phyloP scores from a whole-genome alignment of 1,140 invertebrate genomes.

The Pogonomyrmex barbatus region DNA sequence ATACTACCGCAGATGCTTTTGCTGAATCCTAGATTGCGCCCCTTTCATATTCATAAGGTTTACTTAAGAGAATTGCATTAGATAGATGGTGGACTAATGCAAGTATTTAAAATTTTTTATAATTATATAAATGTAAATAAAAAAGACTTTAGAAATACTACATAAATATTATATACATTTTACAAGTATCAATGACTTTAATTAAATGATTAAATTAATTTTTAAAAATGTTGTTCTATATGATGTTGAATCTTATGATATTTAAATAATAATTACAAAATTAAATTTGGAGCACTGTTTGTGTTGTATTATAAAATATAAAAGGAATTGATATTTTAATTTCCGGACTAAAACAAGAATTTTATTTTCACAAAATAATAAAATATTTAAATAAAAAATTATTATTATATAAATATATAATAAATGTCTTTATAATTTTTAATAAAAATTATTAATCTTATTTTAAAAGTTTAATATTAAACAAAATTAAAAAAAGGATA shows the following conservation, averaged over 20 bases:
- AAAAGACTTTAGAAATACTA: background rate
- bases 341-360: background rate
- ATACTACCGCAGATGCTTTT: background rate
- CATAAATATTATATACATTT: background rate
- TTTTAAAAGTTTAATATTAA: background rate
- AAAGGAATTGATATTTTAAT: background rate
- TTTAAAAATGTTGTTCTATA: background rate
- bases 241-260: background rate
- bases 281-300: background rate
- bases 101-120: background rate
- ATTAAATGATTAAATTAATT: background rate
- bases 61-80: background rate
- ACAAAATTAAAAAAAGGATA: background rate
- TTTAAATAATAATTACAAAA: background rate
- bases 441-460: background rate
- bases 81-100: background rate
- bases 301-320: background rate
- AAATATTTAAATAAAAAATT: background rate
- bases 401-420: too few species aligned
- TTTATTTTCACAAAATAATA: background rate
- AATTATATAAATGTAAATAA: background rate
- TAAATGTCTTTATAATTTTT: background rate
- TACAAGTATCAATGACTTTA: background rate
- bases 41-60: background rate
- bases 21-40: slow-evolving; percentile 62